Evolutionary conservation across 2,113 vertebrate genomes (phyloP).

Genomic region (Felis catus): F.catus_Fca126_mat1.0 CM031413.1:85382001-85382500

Average conservation of each 20-base stretch:
- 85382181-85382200: not conserved
- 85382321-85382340: not conserved
- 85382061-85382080: not conserved
- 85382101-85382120: not conserved
- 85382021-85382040: not conserved
- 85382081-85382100: not conserved
- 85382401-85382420: not conserved
- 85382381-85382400: not conserved
- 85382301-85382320: not conserved
- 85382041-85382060: fast-evolving
- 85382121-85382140: not conserved
- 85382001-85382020: not conserved
- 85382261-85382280: fast-evolving
- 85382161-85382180: not conserved
- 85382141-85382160: not conserved
- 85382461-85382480: not conserved
- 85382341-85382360: not conserved
- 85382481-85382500: not conserved
- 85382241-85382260: not conserved
- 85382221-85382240: not conserved
- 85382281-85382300: not conserved
- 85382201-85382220: not conserved
- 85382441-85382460: not conserved
- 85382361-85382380: not conserved
- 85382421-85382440: not conserved